Evolutionary conservation across 2,888 invertebrate species (phyloP).

Genomic region (Drosophila borealis): DNA sequence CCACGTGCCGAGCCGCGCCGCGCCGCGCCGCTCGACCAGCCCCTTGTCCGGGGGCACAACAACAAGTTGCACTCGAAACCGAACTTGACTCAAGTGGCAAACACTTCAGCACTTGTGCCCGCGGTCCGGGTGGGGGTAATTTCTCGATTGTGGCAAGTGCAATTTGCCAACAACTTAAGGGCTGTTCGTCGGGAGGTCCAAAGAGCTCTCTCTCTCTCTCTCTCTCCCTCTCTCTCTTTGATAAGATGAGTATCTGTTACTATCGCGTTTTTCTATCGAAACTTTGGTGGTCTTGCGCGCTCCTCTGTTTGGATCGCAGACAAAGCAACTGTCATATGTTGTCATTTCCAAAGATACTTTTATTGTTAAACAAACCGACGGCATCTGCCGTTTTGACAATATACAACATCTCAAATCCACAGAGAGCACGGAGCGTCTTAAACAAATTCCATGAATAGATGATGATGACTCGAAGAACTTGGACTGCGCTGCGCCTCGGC

Average conservation of each 20-base stretch:
- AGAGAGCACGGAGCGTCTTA: conserved; percentile 47
- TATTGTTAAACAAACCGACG: conserved; percentile 35
- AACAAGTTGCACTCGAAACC: conserved; percentile 40
- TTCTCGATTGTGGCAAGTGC: conserved; percentile 61
- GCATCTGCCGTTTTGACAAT: conserved; percentile 55
- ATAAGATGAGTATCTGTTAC: not conserved
- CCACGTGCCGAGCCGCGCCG: conserved; percentile 65
- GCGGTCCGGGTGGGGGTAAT: conserved; percentile 23
- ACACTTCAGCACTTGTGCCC: conserved; percentile 57
- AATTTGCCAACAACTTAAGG: conserved; percentile 20
- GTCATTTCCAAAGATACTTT: conserved; percentile 62
- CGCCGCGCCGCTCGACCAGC: conserved; percentile 33
- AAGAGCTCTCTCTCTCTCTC: not conserved
- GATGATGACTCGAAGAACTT: conserved; percentile 68
- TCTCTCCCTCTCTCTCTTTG: not conserved
- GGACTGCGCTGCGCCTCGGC: not conserved
- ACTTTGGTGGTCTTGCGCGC: conserved; percentile 65
- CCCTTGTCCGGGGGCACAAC: conserved; percentile 7
- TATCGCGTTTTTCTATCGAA: conserved; percentile 9
- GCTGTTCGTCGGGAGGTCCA: not conserved
- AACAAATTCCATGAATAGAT: conserved; percentile 57
- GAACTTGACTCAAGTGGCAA: conserved; percentile 69
- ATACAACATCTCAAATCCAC: conserved; percentile 48
- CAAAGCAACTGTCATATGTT: conserved; percentile 69
- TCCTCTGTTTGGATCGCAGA: conserved; percentile 42